Evolutionary conservation across 92 coral and sea anemone species (phyloP), one percentile per base, ranked within the genome.

Genomic region (Epizoanthus stellaris): DNA sequence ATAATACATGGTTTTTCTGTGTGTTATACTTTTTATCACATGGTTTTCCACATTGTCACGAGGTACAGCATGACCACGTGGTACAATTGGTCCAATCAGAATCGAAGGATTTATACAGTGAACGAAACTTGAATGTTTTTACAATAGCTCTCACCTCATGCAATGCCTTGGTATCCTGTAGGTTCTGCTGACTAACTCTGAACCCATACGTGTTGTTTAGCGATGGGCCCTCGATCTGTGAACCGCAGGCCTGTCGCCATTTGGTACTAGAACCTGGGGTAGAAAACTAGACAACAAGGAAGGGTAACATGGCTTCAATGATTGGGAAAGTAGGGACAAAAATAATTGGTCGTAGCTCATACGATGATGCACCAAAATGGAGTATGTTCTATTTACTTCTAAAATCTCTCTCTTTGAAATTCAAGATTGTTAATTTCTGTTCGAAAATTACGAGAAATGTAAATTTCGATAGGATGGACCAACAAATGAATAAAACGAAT

Each of bases 171-270:
- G 95, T 91, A 13, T 85, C 92, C 77, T 92, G 95, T 1, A 96
- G 90, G 82, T 96, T 94, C 71, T 93, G 88, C 79, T 94, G 95
- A 19, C 95, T 87, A 65, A 96, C 91, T 87, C 93, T 93, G 80
- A 92, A 96, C 34, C 99, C 99, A 77, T 84, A 93, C 64, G 98
- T 96, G 81, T 96, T 96, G 89, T 87, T 86, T n/a, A 93, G 99
- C 57, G 99, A 94, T 6, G 98, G 98, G 6, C 99, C 99, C 59
- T 96, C 99, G 67, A 96, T 92, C 62, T 92, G 93, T 25, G 99
- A 96, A 56, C 91, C 92, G 59, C 89, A 89, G 6, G 89, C 94
- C 61, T 88, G 40, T 77, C 77, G 75, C 72, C 88, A 89, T 84
- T 91, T 77, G 5, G 73, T 82, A 34, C 65, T 80, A 8, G 81